Conservation (phyloP, 37 sponge, comb jelly and placozoan species). For the Aphrocallistes beatrix region DNA sequence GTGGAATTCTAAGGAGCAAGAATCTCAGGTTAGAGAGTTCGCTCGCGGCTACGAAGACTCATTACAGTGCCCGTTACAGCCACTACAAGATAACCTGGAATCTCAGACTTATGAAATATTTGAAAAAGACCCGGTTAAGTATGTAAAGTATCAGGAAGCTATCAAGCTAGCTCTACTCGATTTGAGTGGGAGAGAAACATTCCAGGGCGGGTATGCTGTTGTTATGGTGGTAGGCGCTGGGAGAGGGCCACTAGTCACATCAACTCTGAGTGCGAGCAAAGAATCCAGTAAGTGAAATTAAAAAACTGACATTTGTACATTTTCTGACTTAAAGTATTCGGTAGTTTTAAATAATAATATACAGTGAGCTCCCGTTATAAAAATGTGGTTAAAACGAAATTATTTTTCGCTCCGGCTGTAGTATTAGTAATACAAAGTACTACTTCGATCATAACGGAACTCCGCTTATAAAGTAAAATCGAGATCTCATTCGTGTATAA, state of each 20-base stretch:
- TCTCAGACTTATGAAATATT: slow-evolving; percentile 91
- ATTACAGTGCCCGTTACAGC: slow-evolving; percentile 91
- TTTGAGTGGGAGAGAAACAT: background rate
- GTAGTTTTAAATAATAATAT: too few relatives aligned
- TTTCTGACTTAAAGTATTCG: too few relatives aligned
- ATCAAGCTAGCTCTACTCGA: background rate
- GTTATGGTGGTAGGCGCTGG: slow-evolving; percentile 99
- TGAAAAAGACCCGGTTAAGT: slow-evolving; percentile 93
- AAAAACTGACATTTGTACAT: too few relatives aligned
- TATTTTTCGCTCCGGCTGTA: too few relatives aligned
- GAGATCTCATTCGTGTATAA: too few relatives aligned
- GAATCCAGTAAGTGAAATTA: slow-evolving; percentile 25
- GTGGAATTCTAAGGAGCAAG: slow-evolving; percentile 20
- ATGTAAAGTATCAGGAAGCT: slow-evolving; percentile 75
- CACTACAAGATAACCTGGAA: slow-evolving; percentile 91
- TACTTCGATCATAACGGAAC: too few relatives aligned
- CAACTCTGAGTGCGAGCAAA: slow-evolving; percentile 52
- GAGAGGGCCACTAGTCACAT: slow-evolving; percentile 80
- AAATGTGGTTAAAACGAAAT: too few relatives aligned
- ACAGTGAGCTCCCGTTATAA: too few relatives aligned
- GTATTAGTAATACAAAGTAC: too few relatives aligned
- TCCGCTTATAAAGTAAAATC: too few relatives aligned
- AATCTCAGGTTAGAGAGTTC: slow-evolving; percentile 44
- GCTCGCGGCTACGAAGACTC: slow-evolving; percentile 88
- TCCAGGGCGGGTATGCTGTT: slow-evolving; percentile 10